Base-by-base conservation (phyloP, 2,888 invertebrate genomes). In the Agrochola circellaris region DNA sequence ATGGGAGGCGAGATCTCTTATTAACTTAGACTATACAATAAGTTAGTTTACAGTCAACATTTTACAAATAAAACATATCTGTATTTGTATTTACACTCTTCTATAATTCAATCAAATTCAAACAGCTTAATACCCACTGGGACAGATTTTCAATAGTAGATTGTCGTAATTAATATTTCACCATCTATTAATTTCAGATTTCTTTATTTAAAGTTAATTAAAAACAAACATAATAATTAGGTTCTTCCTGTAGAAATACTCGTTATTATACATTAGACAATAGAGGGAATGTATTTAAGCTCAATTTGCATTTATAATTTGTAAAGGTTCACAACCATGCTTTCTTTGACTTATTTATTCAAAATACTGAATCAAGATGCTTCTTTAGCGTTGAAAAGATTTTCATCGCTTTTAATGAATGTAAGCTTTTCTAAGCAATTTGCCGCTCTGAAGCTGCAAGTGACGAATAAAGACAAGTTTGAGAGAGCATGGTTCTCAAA, bases 291-390 rank as follows among this genome's bases (percentile, higher is more conserved):
- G 67, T 77, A 77, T 79, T n/a, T 67, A 83, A 85, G 92, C 91
- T 92, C 92, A 91, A 91, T 83, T 88, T 93, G 94, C 94, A 94
- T 94, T 94, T 94, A 93, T 93, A 90, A 86, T 84, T 87, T 80
- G 77, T 88, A 81, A 75, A 34, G 75, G 72, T 85, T 68, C 64
- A 81, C 76, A 81, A 75, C 83, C 88, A 89, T 88, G 87, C 77
- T 83, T 84, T 86, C 87, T 87, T 81, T 68, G 66, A 85, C 89
- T 78, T 34, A 11, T 11, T 56, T 38, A 34, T 62, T 54, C 0
- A 51, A 48, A 30, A 61, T 9, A 66, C 51, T 74, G 30, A 17
- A 51, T 30, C 38, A 9, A 48, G 5, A 48, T 38, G 38, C 4
- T 38, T 38, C 38, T 6, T 38, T 38, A 38, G 38, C 38, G 38